These are phyloP conservation scores for Delphinapterus leucas DNA, from an alignment of 2,113 vertebrate species.

Conservation along the genomic window DNA sequence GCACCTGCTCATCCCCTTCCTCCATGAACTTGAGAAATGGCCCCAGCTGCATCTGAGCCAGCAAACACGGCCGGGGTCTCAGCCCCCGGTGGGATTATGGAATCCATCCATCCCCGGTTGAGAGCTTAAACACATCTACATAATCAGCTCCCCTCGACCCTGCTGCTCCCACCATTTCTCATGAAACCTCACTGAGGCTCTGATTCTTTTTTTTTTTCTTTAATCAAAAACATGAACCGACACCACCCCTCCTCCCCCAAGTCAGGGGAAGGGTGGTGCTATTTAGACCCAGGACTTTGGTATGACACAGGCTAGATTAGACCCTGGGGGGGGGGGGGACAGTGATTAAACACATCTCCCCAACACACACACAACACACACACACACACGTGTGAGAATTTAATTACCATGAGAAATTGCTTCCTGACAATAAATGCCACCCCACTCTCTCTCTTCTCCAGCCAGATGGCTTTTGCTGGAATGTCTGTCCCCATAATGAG, in stretches of 20 bases:
- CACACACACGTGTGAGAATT: neutral
- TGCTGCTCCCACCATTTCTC: slow-evolving; percentile 56
- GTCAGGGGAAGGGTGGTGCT: neutral
- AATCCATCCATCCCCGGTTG: slow-evolving; percentile 71
- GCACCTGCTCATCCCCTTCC: slow-evolving; percentile 27
- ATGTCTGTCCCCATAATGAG: slow-evolving; percentile 78
- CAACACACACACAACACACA: neutral
- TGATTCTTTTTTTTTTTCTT: slow-evolving; percentile 42
- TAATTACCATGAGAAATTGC: neutral
- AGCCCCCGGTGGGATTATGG: slow-evolving; percentile 52
- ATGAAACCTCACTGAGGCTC: slow-evolving; percentile 58
- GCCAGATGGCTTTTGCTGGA: slow-evolving; percentile 63
- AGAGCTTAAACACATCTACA: slow-evolving; percentile 65
- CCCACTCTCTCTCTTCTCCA: slow-evolving; percentile 69
- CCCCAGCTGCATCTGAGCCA: neutral
- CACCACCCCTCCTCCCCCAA: neutral
- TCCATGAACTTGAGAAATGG: slow-evolving; percentile 62
- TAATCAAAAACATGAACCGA: slow-evolving; percentile 80
- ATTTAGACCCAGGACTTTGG: neutral
- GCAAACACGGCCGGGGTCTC: slow-evolving; percentile 15
- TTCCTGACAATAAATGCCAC: slow-evolving; percentile 68
- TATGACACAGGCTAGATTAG: neutral
- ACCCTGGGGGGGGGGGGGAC: slow-evolving; percentile 50
- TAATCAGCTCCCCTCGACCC: slow-evolving; percentile 46
- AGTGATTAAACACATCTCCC: slow-evolving; percentile 59